These are phyloP conservation scores for Lasioglossum vierecki DNA, from an alignment of 2,888 invertebrate genomes.

Conservation along the genomic window DNA sequence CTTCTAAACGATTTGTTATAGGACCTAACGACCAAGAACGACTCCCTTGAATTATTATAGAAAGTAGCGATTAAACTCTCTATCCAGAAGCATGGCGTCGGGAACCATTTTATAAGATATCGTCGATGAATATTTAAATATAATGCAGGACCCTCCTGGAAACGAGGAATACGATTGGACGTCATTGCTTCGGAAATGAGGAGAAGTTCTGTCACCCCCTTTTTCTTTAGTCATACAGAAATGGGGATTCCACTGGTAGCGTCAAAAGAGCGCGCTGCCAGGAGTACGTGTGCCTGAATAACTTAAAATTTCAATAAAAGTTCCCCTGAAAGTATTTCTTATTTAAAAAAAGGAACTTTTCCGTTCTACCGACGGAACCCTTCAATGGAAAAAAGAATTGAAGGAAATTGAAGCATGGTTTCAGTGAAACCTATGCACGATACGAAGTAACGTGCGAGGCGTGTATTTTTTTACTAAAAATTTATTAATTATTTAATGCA, in stretches of 20 bases:
- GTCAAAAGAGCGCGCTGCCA: slow-evolving; percentile 11
- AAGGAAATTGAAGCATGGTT: background rate
- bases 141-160: slow-evolving; percentile 44
- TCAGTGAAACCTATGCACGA: background rate
- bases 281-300: slow-evolving; percentile 19
- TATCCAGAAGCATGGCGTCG: slow-evolving; percentile 66
- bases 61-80: slow-evolving; percentile 77
- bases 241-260: slow-evolving; percentile 33
- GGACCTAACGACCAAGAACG: slow-evolving; percentile 29
- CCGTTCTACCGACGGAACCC: background rate
- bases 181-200: slow-evolving; percentile 58
- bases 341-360: background rate
- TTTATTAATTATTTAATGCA: background rate
- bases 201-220: slow-evolving; percentile 17
- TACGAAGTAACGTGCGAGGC: background rate
- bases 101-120: slow-evolving; percentile 71
- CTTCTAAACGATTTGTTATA: slow-evolving; percentile 43
- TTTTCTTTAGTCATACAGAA: slow-evolving; percentile 33
- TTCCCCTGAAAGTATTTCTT: slow-evolving; percentile 14
- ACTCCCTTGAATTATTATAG: slow-evolving; percentile 77
- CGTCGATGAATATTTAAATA: slow-evolving; percentile 75
- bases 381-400: background rate
- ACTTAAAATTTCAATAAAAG: slow-evolving; percentile 27
- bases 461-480: background rate
- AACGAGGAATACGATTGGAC: slow-evolving; percentile 41